Evolutionary conservation across 1,140 invertebrate genomes (phyloP).

Genomic region (Pentalonia nigronervosa): DNA sequence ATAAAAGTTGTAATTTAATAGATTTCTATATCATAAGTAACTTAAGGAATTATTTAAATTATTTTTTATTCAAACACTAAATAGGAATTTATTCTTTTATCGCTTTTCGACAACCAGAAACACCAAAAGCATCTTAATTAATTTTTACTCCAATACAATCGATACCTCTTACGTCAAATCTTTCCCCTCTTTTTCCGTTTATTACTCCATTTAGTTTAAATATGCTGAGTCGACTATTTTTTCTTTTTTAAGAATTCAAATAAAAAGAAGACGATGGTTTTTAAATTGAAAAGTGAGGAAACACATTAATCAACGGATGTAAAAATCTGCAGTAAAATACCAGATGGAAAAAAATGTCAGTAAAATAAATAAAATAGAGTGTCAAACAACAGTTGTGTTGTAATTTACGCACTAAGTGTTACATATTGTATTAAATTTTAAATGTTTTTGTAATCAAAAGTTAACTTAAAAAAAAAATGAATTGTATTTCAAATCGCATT

Average conservation of each 20-base stretch:
- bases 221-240: constrained; percentile 31
- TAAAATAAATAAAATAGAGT: constrained; percentile 35
- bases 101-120: neutral
- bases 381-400: constrained; percentile 1
- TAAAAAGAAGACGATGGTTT: constrained; percentile 7
- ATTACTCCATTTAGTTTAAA: constrained; percentile 30
- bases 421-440: neutral
- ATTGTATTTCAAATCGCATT: neutral
- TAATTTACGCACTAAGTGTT: neutral
- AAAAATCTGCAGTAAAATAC: constrained; percentile 8
- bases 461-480: neutral
- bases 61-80: neutral
- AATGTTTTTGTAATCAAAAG: neutral
- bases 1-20: neutral
- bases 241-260: constrained; percentile 6
- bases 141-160: constrained; percentile 32
- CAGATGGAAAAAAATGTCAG: constrained; percentile 18
- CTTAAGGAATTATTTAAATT: neutral
- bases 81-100: neutral
- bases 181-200: neutral
- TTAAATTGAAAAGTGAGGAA: constrained; percentile 36
- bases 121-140: constrained; percentile 20
- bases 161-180: constrained; percentile 16
- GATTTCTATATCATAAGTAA: constrained; percentile 1
- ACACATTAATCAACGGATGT: constrained; percentile 29